Evolutionary conservation across 2,888 invertebrate species (phyloP), one percentile per base, ranked within the genome.

Genomic region (Drosophila atroscutellata): DNA sequence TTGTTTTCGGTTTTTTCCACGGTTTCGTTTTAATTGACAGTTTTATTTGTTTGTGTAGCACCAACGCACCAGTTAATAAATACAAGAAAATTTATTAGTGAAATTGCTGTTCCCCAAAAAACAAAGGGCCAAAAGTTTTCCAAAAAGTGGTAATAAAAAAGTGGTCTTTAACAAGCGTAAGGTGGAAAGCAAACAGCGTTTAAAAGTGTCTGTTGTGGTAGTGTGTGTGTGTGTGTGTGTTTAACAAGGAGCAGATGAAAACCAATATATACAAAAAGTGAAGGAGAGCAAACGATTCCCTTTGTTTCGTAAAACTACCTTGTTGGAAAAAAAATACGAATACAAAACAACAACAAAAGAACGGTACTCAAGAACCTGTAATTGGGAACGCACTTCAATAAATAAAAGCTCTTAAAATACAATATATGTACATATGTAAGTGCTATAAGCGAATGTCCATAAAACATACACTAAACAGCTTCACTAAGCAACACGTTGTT

Each of bases 321-420:
- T 71, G 60, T 45, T 63, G 45, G 68, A 69, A 54, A 52, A 57
- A n/a, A 55, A 65, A 77, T 11, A 24, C 18, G 47, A 58, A 57
- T 15, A 24, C 24, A 61, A 42, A 39, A 51, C 37, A 61, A 47
- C 57, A 68, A 54, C 54, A 66, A 56, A 60, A 62, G 24, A 67
- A 56, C 49, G 57, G 39, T 73, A 42, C 59, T 79, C 58, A 69
- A 76, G 73, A 82, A 90, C 83, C 81, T 88, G 86, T 81, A 83
- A 77, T 79, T 75, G 76, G 71, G 74, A 82, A 75, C 81, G 73
- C 72, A 80, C 78, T 71, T 77, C 75, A 73, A 65, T 45, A 24
- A 47, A 57, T 26, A 39, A 36, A 9, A 28, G 3, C 18, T 26
- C 36, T 45, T 24, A 20, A 39, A 30, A 20, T 11, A 20, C 7